Percentiles rank a stretch among this genome's conserved stretches.
phyloP scores from a whole-genome alignment of 2,113 vertebrate genomes.

The Paradoxurus hermaphroditus region DNA sequence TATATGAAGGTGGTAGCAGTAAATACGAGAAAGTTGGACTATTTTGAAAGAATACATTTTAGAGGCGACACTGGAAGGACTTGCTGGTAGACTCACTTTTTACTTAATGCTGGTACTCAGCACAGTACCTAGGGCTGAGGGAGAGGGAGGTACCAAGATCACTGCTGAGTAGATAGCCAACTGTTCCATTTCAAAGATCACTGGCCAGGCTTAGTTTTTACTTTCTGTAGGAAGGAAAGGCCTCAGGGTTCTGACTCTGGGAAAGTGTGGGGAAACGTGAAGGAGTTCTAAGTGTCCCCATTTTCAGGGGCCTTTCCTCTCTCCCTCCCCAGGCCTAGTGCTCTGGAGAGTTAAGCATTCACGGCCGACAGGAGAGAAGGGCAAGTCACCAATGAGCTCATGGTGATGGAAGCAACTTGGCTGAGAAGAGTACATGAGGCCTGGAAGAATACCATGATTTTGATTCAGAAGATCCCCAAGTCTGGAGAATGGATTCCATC shows the following conservation, averaged over 20 bases:
- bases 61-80: neutral
- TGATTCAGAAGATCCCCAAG: neutral
- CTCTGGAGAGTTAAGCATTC: neutral
- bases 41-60: neutral
- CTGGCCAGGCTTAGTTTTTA: neutral
- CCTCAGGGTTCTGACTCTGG: neutral
- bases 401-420: neutral
- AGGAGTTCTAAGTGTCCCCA: neutral
- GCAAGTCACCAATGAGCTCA: neutral
- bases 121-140: neutral
- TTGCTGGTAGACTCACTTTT: neutral
- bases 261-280: neutral
- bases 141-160: neutral
- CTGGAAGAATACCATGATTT: neutral
- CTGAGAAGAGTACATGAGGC: neutral
- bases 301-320: neutral
- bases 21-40: neutral
- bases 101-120: too few species aligned
- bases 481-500: neutral
- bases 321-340: neutral
- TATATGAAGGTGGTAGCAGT: neutral
- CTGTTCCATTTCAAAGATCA: neutral
- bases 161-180: neutral
- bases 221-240: neutral
- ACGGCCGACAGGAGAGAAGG: accelerated